Base-by-base conservation (phyloP, 2,888 invertebrate genomes). In the Dicycla oo region DNA sequence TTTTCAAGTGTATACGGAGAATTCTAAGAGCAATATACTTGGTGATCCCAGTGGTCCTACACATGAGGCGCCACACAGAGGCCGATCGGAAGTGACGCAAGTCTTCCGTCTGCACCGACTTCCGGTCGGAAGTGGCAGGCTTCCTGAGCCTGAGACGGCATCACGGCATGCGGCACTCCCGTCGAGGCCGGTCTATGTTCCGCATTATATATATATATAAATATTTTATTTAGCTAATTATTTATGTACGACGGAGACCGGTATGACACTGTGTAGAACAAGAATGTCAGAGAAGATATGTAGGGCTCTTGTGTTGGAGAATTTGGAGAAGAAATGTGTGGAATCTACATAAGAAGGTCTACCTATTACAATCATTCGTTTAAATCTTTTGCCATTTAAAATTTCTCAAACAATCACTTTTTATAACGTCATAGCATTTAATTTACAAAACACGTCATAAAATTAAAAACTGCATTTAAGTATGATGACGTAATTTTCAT, bases 101-200 rank as follows among this genome's bases (percentile, higher is more conserved):
- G 83, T 81, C 86, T 89, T 90, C 90, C 89, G 92, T 87, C 90
- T 89, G 88, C 88, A 85, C 75, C 68, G 83, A 85, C 91, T 95
- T 95, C 95, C 94, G 94, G 87, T 91, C 93, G 94, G 94, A 94
- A 94, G 93, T 86, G 85, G 74, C 76, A 81, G 84, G 89, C 91
- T 94, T 94, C 94, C 94, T 93, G 90, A 87, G 83, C 94, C 94
- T 93, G 90, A 87, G 83, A 83, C 84, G 82, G 85, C 84, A 84
- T 83, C 83, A 82, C 84, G 81, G 85, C 83, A 82, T 82, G 81
- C 84, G 81, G 85, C 83, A 82, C 82, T 86, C 86, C 81, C 89
- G 63, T 56, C 85, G 92, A 92, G 93, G 93, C 87, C 92, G 88
- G 78, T 71, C 78, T 75, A 86, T 80, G 87, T 91, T 88, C 86